Conservation (phyloP, 2,888 invertebrate species). For the Pammene aurita region DNA sequence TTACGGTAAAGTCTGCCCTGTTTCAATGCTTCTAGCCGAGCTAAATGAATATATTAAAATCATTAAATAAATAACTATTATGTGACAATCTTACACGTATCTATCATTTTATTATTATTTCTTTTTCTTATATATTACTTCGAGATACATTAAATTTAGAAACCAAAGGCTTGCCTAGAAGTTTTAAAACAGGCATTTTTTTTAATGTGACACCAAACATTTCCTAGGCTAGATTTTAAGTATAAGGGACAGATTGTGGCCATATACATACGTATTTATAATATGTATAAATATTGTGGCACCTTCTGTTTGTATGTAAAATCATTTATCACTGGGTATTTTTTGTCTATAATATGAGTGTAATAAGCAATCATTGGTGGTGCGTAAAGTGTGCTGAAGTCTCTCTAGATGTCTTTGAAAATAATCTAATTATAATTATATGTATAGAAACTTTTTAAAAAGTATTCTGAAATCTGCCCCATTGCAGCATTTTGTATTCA, state of each 20-base stretch:
- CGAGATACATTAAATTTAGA: background rate
- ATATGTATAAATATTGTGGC: slow-evolving; percentile 26
- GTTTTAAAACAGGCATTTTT: slow-evolving; percentile 3
- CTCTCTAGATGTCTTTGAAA: slow-evolving; percentile 8
- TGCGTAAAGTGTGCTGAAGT: background rate
- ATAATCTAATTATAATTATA: background rate
- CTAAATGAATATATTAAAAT: background rate
- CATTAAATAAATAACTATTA: too few species aligned
- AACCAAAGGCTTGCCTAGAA: background rate
- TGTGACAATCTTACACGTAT: too few species aligned
- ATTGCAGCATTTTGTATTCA: background rate
- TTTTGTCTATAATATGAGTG: slow-evolving; percentile 18
- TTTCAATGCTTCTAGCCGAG: background rate
- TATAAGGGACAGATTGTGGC: slow-evolving; percentile 29
- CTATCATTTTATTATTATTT: too few species aligned
- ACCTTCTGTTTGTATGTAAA: slow-evolving; percentile 30
- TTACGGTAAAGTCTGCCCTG: background rate
- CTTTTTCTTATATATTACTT: background rate
- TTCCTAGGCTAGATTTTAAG: slow-evolving; percentile 32
- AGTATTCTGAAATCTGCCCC: background rate
- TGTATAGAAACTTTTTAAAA: background rate
- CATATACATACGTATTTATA: slow-evolving; percentile 11
- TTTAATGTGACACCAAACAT: slow-evolving; percentile 33
- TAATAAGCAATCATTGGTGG: background rate
- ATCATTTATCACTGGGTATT: slow-evolving; percentile 23